Evolutionary conservation across 1,140 invertebrate genomes (phyloP), one percentile per base, ranked within the genome.

Genomic region (Pseudomyrmex sp.): DNA sequence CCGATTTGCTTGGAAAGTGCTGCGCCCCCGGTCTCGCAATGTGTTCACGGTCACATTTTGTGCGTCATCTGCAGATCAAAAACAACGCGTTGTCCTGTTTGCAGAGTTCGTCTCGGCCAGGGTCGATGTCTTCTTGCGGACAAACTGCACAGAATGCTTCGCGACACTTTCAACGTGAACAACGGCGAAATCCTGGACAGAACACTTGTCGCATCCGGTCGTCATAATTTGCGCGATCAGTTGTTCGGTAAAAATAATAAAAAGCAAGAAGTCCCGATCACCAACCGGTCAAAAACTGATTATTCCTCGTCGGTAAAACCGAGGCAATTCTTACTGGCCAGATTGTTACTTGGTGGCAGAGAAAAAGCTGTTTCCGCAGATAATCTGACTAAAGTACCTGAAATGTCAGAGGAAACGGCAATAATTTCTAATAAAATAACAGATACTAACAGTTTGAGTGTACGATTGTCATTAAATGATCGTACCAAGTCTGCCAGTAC

Each of bases 1-100:
- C 96, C 96, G 7, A 90, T 95, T 58, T 94, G 95, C 94, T 56
- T 96, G 50, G 95, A 96, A 83, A 96, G 95, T 54, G 95, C 96
- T 44, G 84, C 93, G 26, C 95, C 96, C 1, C 96, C 96, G 2
- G 95, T 95, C 0, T 95, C 95, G 61, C 96, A 96, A 89, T 97
- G 96, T 85, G 95, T 96, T 56, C 96, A 96, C 82, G 96, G 96
- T 9, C 96, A 96, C 83, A 93, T 96, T 18, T 92, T 96, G 3
- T 97, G 96, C 86, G 94, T 95, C 5, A 92, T 94, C 56, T 96
- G 96, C 87, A 94, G 96, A 66, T 90, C 95, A 7, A 95, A 95
- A 83, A 95, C 95, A 2, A 93, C 95, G 70, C 94, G 93, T 62
- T 96, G 96, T 91, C 96, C 96, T 0, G 93, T 96, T 7, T 96